phyloP scores from a whole-genome alignment of 2,888 invertebrate genomes.

The Chorisops tibialis region DNA sequence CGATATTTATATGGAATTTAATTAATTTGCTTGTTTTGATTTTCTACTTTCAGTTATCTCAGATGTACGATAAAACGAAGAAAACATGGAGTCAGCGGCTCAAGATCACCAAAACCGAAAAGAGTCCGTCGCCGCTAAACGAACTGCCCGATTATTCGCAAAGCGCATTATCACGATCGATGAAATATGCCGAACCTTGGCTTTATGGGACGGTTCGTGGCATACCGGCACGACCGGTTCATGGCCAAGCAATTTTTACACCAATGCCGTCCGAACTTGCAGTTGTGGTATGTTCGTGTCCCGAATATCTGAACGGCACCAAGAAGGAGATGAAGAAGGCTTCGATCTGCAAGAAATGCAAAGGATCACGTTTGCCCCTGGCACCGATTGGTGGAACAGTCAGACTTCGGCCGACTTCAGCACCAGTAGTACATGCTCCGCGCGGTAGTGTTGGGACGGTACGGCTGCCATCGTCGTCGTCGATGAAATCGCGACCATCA shows the following conservation, averaged over 20 bases:
- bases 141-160: conserved; percentile 49
- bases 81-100: conserved; percentile 71
- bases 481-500: conserved; percentile 59
- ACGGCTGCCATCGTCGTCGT: conserved; percentile 57
- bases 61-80: conserved; percentile 48
- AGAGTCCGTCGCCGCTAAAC: conserved; percentile 49
- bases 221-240: conserved; percentile 52
- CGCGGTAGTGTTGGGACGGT: conserved; percentile 61
- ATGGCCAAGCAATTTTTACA: conserved; percentile 51
- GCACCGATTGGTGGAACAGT: conserved; percentile 69
- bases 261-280: conserved; percentile 55
- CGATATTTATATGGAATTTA: too few relatives aligned
- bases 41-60: conserved; percentile 36
- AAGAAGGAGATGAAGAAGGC: conserved; percentile 71
- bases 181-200: conserved; percentile 84
- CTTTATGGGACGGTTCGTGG: conserved; percentile 73
- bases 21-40: background rate
- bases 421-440: conserved; percentile 39
- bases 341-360: conserved; percentile 78
- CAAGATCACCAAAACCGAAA: conserved; percentile 57
- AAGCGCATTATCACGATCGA: conserved; percentile 72
- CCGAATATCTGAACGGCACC: conserved; percentile 75
- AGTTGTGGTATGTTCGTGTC: conserved; percentile 76
- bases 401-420: conserved; percentile 50
- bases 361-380: conserved; percentile 72